Percentiles rank a stretch among this genome's conserved stretches.
Conservation (phyloP, 2,888 invertebrate genomes). For the Buathra laborator region DNA sequence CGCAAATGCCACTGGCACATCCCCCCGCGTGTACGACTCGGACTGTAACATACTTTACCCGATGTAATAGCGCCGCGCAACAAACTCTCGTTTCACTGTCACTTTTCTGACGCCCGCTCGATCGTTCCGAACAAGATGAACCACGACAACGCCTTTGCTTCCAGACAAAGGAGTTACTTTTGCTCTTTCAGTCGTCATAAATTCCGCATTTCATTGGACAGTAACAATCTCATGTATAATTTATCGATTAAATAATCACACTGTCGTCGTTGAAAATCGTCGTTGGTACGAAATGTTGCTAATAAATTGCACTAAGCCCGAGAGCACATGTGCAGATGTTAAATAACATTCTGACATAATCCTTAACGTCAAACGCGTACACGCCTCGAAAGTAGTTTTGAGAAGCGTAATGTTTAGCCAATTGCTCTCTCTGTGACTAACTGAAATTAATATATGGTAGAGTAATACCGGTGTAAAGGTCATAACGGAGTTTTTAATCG, state of each 20-base stretch:
- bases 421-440: neutral
- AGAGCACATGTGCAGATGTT: too few relatives aligned
- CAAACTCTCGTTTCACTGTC: slow-evolving; percentile 53
- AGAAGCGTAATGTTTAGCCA: too few relatives aligned
- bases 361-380: too few relatives aligned
- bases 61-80: slow-evolving; percentile 2
- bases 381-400: too few relatives aligned
- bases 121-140: neutral
- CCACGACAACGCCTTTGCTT: slow-evolving; percentile 38
- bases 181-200: slow-evolving; percentile 51
- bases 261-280: too few relatives aligned
- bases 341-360: too few relatives aligned
- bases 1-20: slow-evolving; percentile 72
- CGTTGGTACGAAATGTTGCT: too few relatives aligned
- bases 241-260: slow-evolving; percentile 44
- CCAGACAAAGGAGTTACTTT: slow-evolving; percentile 52
- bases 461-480: neutral
- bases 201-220: slow-evolving; percentile 42
- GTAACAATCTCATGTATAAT: slow-evolving; percentile 25
- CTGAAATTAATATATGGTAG: neutral
- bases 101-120: slow-evolving; percentile 38
- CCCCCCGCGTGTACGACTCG: slow-evolving; percentile 51
- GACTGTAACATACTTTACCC: neutral
- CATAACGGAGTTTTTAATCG: neutral
- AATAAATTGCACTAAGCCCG: too few relatives aligned